Percentiles rank a stretch among this genome's conserved stretches.
These are phyloP conservation scores for Chloebia gouldiae DNA, from an alignment of 2,113 vertebrate species.

Conservation along the genomic window DNA sequence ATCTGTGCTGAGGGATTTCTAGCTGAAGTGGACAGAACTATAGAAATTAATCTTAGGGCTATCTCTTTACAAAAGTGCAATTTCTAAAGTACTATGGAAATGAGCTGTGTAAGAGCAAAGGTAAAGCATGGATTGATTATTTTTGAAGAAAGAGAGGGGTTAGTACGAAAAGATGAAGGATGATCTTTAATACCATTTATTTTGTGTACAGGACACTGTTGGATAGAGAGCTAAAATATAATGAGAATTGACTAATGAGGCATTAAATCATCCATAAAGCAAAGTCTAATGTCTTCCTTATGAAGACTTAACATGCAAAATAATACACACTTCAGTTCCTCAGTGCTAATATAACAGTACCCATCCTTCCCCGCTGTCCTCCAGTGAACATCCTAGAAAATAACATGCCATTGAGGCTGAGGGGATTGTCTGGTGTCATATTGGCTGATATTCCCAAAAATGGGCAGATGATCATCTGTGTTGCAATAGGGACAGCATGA, in stretches of 20 bases:
- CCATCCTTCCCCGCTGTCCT: background rate
- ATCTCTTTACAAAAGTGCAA: background rate
- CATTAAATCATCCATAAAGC: background rate
- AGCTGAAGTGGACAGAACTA: conserved; percentile 17
- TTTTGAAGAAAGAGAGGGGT: background rate
- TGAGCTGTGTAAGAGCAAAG: background rate
- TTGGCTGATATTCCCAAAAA: background rate
- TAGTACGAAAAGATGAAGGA: background rate
- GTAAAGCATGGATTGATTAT: background rate
- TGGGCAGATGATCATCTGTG: background rate
- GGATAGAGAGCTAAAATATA: background rate
- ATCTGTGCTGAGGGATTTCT: background rate
- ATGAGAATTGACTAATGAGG: background rate
- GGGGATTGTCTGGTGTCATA: background rate
- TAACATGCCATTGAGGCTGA: background rate
- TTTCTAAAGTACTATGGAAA: background rate
- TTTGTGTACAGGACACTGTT: background rate
- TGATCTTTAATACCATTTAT: background rate
- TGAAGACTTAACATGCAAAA: background rate
- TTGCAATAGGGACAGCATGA: background rate
- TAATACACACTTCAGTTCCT: background rate
- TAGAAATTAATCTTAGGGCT: background rate
- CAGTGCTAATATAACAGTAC: too few relatives aligned
- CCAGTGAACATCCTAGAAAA: background rate
- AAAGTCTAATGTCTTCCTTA: background rate